phyloP scores from a whole-genome alignment of 2,888 invertebrate species.

The Holacanthella duospinosa region DNA sequence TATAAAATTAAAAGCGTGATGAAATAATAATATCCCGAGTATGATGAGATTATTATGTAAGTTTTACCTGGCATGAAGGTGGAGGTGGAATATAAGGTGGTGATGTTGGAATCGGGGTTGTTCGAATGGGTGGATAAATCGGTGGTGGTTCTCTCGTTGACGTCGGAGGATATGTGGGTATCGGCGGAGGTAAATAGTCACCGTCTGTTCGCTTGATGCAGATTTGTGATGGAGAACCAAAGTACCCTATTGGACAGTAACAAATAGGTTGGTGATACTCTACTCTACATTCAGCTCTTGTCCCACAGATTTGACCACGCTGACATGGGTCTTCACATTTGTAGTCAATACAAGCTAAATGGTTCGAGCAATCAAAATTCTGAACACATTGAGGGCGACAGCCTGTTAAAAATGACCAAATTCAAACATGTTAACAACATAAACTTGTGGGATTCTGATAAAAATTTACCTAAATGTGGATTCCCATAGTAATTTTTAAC shows the following conservation, averaged over 20 bases:
- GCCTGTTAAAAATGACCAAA: constrained; percentile 39
- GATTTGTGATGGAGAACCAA: constrained; percentile 68
- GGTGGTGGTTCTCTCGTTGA: constrained; percentile 48
- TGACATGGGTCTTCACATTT: constrained; percentile 81
- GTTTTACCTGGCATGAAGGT: not conserved
- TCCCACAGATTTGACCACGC: constrained; percentile 56
- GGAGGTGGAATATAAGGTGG: not conserved
- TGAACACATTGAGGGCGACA: constrained; percentile 53
- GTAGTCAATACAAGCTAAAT: constrained; percentile 70
- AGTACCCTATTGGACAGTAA: constrained; percentile 68
- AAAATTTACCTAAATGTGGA: constrained; percentile 47
- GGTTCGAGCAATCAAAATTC: constrained; percentile 65
- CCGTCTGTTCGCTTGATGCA: constrained; percentile 61
- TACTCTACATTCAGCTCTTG: constrained; percentile 76
- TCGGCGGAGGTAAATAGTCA: not conserved
- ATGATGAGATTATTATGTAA: not conserved
- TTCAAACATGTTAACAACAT: not conserved
- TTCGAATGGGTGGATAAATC: constrained; percentile 74
- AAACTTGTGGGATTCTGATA: no score
- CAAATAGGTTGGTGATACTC: constrained; percentile 76
- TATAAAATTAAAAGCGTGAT: constrained; percentile 4
- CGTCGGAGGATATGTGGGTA: not conserved
- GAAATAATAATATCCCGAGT: not conserved
- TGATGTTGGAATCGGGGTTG: constrained; percentile 50
- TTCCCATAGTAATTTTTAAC: constrained; percentile 62